These are phyloP conservation scores for Bucco capensis DNA, from an alignment of 2,113 vertebrate genomes.

Conservation along the genomic window DNA sequence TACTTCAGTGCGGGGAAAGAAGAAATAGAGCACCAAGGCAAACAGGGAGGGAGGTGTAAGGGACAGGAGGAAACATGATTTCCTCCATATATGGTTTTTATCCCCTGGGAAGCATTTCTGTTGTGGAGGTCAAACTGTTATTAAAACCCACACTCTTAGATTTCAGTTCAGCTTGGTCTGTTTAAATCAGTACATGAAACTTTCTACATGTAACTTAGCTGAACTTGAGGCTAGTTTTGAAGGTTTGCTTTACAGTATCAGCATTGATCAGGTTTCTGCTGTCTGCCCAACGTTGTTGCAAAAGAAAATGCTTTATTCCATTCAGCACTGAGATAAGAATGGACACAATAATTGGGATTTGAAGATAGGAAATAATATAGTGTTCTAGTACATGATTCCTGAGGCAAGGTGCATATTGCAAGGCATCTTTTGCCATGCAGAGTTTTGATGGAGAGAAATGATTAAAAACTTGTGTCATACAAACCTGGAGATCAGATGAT, in stretches of 20 bases:
- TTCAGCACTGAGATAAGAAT: not conserved
- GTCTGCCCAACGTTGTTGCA: not conserved
- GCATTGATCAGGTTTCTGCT: not conserved
- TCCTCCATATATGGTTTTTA: not conserved
- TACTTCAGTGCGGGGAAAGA: not conserved
- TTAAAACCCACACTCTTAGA: not conserved
- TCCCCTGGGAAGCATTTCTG: not conserved
- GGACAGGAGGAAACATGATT: not conserved
- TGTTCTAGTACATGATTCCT: not conserved
- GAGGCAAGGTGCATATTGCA: rapidly evolving
- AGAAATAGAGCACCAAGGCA: not conserved
- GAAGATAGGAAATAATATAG: not conserved
- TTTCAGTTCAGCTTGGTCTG: not conserved
- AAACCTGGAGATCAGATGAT: not conserved
- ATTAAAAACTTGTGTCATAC: not conserved
- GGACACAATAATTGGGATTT: not conserved
- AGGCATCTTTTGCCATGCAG: not conserved
- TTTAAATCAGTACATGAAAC: not conserved
- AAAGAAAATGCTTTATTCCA: not conserved
- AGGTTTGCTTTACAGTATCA: not conserved
- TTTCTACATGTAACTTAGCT: not conserved
- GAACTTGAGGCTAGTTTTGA: not conserved
- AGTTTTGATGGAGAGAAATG: not conserved
- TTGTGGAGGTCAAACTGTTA: not conserved
- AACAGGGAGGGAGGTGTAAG: not conserved